Percentiles rank a stretch among this genome's conserved stretches.
These are phyloP conservation scores for Gambusia affinis DNA, from an alignment of 2,113 vertebrate genomes.

Conservation along the genomic window DNA sequence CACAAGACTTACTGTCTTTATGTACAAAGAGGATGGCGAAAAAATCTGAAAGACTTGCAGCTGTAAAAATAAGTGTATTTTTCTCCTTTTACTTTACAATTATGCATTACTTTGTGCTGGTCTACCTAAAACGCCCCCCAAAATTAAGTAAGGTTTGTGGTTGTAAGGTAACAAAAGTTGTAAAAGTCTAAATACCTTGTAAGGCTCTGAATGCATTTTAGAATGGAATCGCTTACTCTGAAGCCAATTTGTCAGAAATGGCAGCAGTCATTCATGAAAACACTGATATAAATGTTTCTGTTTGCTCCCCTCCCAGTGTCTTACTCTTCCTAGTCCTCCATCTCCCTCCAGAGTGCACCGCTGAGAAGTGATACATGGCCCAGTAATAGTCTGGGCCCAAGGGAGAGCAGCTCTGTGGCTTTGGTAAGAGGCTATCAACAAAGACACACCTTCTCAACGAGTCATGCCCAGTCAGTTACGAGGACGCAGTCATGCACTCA, in stretches of 20 bases:
- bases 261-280: constrained; percentile 13
- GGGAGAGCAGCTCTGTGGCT: constrained; percentile 57
- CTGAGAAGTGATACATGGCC: constrained; percentile 60
- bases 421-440: constrained; percentile 62
- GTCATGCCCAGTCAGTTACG: constrained; percentile 28
- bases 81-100: no score
- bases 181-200: no score
- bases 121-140: no score
- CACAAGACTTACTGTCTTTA: no score
- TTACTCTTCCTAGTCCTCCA: not conserved
- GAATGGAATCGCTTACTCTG: not conserved
- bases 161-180: no score
- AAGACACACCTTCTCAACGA: constrained; percentile 41
- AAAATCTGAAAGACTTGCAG: no score
- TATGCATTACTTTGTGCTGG: no score
- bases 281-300: constrained; percentile 28
- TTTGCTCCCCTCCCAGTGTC: constrained; percentile 15
- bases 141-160: no score
- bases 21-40: no score
- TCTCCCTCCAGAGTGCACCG: constrained; percentile 41
- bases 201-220: no score
- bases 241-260: constrained; percentile 5
- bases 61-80: no score
- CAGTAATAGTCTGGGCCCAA: constrained; percentile 48
- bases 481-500: constrained; percentile 30